phyloP scores from a whole-genome alignment of 2,113 vertebrate species.

The Bujurquina vittata region DNA sequence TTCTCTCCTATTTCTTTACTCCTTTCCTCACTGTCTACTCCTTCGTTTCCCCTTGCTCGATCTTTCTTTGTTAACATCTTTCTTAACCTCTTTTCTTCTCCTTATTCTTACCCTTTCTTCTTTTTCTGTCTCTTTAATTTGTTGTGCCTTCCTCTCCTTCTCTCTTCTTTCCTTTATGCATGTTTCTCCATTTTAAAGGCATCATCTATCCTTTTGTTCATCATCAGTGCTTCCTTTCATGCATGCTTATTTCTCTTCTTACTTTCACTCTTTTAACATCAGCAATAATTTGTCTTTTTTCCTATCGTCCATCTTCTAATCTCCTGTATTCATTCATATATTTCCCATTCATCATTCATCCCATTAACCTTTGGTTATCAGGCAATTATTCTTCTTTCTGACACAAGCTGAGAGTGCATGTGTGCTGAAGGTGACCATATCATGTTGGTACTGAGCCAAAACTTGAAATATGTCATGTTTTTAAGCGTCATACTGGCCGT shows the following conservation, averaged over 20 bases:
- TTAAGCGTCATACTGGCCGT: not conserved
- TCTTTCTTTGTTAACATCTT: not conserved
- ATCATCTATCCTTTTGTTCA: not conserved
- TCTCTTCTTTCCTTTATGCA: not conserved
- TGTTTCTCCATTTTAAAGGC: not conserved
- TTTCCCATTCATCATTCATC: not conserved
- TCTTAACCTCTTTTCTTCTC: not conserved
- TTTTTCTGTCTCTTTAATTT: not conserved
- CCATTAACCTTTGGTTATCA: not conserved
- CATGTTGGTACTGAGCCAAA: not conserved
- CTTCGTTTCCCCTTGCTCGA: not conserved
- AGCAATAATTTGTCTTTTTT: not conserved
- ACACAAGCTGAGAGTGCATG: not conserved
- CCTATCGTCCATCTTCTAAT: not conserved
- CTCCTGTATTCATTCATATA: not conserved
- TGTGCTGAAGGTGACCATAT: not conserved
- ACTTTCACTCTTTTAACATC: not conserved
- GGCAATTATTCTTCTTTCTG: not conserved
- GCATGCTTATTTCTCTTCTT: constrained; percentile 2
- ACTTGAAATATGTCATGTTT: not conserved
- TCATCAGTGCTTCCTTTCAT: not conserved
- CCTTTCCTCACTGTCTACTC: not conserved
- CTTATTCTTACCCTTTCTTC: not conserved
- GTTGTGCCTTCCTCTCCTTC: not conserved
- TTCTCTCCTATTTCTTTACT: not conserved